Conservation (phyloP, 2,888 invertebrate species). For the Pammene fasciana region DNA sequence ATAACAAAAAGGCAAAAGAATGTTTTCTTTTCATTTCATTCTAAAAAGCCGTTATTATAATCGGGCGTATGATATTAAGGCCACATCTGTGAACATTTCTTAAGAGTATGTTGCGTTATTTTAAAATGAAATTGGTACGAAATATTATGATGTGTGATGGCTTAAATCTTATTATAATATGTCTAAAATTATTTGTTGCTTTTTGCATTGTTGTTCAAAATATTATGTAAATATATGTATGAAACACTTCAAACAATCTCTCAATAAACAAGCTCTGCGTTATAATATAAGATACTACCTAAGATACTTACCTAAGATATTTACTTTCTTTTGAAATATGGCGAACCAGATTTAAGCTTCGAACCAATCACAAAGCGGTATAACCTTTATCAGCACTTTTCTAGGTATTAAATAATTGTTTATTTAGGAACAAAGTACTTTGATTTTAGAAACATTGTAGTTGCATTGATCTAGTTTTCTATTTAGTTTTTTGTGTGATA, state of each 20-base stretch:
- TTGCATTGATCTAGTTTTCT: too few species aligned
- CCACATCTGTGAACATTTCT: conserved; percentile 23
- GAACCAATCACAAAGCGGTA: too few species aligned
- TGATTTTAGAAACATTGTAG: too few species aligned
- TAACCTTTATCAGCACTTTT: too few species aligned
- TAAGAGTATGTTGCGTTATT: conserved; percentile 3
- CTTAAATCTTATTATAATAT: conserved; percentile 4
- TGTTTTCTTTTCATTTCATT: conserved; percentile 41
- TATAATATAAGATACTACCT: background rate
- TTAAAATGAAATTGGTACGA: background rate
- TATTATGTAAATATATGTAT: too few species aligned
- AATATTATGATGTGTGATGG: conserved; percentile 1
- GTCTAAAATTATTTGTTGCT: too few species aligned
- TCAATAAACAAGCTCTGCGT: background rate
- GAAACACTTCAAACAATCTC: background rate
- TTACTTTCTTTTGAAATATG: too few species aligned
- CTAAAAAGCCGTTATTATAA: conserved; percentile 35
- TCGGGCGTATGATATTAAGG: conserved; percentile 27
- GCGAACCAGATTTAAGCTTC: too few species aligned
- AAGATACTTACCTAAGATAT: background rate
- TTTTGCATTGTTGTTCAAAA: too few species aligned
- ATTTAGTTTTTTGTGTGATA: too few species aligned
- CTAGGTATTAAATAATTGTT: too few species aligned
- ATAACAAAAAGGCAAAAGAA: conserved; percentile 38
- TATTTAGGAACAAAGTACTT: too few species aligned